Evolutionary conservation across 2,888 invertebrate genomes (phyloP).

Genomic region (Abrostola triplasia): DNA sequence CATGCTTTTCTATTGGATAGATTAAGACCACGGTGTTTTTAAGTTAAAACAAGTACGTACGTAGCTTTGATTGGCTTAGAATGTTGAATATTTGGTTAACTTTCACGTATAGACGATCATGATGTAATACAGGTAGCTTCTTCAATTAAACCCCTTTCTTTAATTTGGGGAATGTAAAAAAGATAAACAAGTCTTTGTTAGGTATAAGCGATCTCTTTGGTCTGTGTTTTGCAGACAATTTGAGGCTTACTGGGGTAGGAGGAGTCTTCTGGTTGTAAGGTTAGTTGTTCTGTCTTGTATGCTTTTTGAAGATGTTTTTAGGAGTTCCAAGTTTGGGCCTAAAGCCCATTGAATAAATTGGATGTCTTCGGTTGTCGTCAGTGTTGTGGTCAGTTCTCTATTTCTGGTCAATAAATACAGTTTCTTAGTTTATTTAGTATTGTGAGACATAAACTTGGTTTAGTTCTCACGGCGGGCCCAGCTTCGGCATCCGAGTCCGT

Average conservation of each 20-base stretch:
- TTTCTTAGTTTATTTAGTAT: conserved; percentile 14
- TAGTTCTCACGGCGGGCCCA: conserved; percentile 40
- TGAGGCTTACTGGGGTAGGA: no score
- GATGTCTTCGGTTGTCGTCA: no score
- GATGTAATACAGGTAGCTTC: not conserved
- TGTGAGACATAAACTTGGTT: conserved; percentile 15
- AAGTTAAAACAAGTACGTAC: conserved; percentile 16
- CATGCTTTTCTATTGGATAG: conserved; percentile 31
- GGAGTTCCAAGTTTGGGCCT: no score
- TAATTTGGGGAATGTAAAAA: no score
- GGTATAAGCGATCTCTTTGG: no score
- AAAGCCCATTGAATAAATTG: no score
- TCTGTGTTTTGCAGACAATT: no score
- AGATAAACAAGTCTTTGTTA: no score
- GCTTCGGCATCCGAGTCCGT: conserved; percentile 38
- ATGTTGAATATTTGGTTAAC: not conserved
- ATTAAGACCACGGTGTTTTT: conserved; percentile 12
- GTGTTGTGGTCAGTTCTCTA: no score
- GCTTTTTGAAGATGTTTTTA: no score
- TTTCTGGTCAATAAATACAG: not conserved
- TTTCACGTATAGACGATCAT: not conserved
- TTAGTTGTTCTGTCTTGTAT: no score
- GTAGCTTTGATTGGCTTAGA: not conserved
- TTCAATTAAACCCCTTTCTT: not conserved
- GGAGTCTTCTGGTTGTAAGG: no score